Base-by-base conservation (phyloP, 1,140 invertebrate species). In the Sinonovacula constricta region DNA sequence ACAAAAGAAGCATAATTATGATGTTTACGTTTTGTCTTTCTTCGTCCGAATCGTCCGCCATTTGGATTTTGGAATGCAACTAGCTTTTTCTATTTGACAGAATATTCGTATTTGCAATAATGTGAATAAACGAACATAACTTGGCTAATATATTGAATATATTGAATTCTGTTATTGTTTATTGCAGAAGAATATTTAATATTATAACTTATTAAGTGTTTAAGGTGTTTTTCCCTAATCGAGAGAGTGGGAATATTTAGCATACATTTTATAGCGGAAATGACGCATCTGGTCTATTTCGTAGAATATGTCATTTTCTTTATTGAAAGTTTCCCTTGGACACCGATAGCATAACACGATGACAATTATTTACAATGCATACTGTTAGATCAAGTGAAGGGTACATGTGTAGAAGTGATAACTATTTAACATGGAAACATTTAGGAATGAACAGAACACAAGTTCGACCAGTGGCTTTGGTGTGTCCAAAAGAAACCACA, bases 21-120 rank as follows among this genome's bases (percentile, higher is more conserved):
- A 54, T 28, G 51, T n/a, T 34, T 78, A 78, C 75, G 66, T 78
- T 78, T 22, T 30, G 31, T 70, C 67, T 69, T 31, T 78, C 75
- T 70, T 78, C 75, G 57, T 78, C 75, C 10, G 75, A 78, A 33
- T 78, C 75, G 66, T 78, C 71, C 68, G 51, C 72, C 75, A 78
- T 78, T 78, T 59, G 75, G 51, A 54, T 34, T 54, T 34, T 66
- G 72, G 72, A 76, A 76, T 76, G 72, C 30, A 10, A n/a, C 18
- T 28, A 45, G 39, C 7, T 18, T 10, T 10, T 10, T 45, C 18
- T 10, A 7, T 18, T 45, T 10, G 7, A 18, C 39, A 7, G 39
- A 10, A 45, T 18, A 45, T 45, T 10, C 39, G 39, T 10, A 45
- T 45, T 45, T 45, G 7, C 7, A 18, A 45, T 10, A 45, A 45